Evolutionary conservation across 2,797 vertebrate genomes (phyloP).

Genomic region (Pseudomugil tenellus): DNA sequence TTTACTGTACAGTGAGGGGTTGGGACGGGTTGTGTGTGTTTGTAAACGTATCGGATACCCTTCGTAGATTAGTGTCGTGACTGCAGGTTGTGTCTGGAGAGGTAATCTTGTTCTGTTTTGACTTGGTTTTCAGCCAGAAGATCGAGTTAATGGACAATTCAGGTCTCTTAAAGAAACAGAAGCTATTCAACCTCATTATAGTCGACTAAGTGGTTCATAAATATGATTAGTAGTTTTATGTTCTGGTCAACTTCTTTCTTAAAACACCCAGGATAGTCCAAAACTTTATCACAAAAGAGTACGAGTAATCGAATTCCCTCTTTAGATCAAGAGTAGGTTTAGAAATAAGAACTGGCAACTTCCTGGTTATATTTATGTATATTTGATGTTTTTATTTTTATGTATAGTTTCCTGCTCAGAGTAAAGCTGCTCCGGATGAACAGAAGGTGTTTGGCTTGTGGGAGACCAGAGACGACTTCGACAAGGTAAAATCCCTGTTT

Average conservation of each 20-base stretch:
- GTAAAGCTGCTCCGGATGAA: constrained; percentile 88
- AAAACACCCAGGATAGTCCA: not conserved
- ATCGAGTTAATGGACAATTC: not conserved
- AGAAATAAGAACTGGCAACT: not conserved
- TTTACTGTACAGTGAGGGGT: constrained; percentile 48
- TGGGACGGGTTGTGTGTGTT: constrained; percentile 30
- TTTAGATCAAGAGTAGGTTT: not conserved
- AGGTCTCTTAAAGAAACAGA: not conserved
- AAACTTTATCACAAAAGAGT: not conserved
- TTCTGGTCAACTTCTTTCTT: not conserved
- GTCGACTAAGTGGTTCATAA: not conserved
- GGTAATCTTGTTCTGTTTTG: constrained; percentile 17
- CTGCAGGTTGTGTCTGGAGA: constrained; percentile 1
- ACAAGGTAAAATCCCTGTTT: constrained; percentile 86
- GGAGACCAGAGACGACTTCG: constrained; percentile 92
- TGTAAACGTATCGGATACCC: constrained; percentile 19
- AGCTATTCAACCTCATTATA: not conserved
- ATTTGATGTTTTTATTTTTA: not conserved
- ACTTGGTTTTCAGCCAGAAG: not conserved
- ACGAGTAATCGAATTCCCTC: not conserved
- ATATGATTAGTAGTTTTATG: not conserved
- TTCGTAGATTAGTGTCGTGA: constrained; percentile 10
- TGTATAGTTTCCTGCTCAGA: constrained; percentile 95
- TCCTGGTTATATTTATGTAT: not conserved
- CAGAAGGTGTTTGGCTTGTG: constrained; percentile 98